A percentile compares a stretch with the other conserved stretches of the same genome.
phyloP scores from a whole-genome alignment of 2,113 vertebrate species.

The Oryzias curvinotus region DNA sequence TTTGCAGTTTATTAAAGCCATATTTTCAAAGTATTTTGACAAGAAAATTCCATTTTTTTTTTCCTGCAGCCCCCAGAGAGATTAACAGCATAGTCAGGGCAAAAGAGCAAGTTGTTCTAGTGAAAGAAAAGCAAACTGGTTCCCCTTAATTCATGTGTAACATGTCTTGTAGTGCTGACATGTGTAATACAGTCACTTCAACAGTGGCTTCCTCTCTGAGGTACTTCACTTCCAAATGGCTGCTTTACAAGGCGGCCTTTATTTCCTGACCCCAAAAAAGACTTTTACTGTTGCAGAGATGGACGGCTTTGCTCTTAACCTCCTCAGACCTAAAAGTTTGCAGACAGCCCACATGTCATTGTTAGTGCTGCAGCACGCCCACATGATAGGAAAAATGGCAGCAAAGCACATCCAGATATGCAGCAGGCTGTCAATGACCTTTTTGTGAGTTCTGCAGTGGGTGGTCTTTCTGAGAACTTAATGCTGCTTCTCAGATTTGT shows the following conservation, averaged over 20 bases:
- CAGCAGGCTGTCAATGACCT: not conserved
- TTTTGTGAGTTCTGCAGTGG: constrained; percentile 10
- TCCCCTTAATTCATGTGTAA: constrained; percentile 26
- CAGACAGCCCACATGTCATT: not conserved
- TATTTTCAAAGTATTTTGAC: not conserved
- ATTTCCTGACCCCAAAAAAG: constrained; percentile 7
- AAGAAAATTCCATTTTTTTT: constrained; percentile 17
- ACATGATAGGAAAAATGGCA: constrained; percentile 9
- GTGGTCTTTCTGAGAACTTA: constrained; percentile 17
- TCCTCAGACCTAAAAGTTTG: not conserved
- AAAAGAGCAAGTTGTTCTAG: constrained; percentile 35
- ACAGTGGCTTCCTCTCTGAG: constrained; percentile 19
- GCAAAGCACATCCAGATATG: not conserved
- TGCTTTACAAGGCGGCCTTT: constrained; percentile 4
- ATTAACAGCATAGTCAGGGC: constrained; percentile 1
- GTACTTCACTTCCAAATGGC: constrained; percentile 15
- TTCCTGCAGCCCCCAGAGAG: constrained; percentile 14
- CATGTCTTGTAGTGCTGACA: constrained; percentile 44
- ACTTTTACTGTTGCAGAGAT: constrained; percentile 4
- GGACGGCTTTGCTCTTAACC: constrained; percentile 5
- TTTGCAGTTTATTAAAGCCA: constrained; percentile 4
- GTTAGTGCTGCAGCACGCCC: not conserved
- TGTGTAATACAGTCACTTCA: constrained; percentile 13
- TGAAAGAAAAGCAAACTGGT: constrained; percentile 38
- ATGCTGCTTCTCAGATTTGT: constrained; percentile 20